These are phyloP conservation scores for Tragopan temminckii DNA, from an alignment of 2,797 vertebrate genomes.

Conservation along the genomic window DNA sequence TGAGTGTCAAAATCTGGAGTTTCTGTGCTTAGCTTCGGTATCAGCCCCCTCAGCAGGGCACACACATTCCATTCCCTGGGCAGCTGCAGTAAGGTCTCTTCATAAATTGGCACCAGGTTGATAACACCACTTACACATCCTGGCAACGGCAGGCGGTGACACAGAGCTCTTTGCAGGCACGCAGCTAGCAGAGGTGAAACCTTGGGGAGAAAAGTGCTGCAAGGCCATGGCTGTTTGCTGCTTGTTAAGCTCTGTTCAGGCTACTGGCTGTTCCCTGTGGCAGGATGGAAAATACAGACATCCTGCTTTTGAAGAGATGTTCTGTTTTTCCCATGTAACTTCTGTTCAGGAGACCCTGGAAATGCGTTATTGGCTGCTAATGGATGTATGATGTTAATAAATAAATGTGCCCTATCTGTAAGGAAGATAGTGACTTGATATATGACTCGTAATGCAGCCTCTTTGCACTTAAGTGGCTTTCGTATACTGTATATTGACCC, in stretches of 20 bases:
- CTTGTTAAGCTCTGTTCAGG: not conserved
- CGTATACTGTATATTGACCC: not conserved
- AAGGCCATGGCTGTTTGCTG: not conserved
- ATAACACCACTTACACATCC: not conserved
- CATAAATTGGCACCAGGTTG: not conserved
- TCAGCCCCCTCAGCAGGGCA: not conserved
- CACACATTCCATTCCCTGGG: not conserved
- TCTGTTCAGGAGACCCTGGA: not conserved
- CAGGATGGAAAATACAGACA: not conserved
- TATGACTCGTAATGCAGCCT: not conserved
- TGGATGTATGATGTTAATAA: not conserved
- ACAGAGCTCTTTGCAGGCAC: not conserved
- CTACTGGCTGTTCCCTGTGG: not conserved
- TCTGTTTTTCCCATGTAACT: not conserved
- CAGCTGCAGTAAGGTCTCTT: not conserved
- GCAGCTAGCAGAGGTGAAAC: not conserved
- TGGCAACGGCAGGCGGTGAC: not conserved
- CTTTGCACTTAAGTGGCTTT: not conserved
- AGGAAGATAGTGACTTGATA: not conserved
- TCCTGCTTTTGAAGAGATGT: accelerated
- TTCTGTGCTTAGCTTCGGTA: constrained; percentile 65
- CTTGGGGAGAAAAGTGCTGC: not conserved
- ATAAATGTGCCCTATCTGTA: not conserved
- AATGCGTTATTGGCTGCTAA: not conserved
- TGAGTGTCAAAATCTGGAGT: constrained; percentile 38